Conservation (phyloP, 2,888 invertebrate genomes). For the Bombyx huttoni region DNA sequence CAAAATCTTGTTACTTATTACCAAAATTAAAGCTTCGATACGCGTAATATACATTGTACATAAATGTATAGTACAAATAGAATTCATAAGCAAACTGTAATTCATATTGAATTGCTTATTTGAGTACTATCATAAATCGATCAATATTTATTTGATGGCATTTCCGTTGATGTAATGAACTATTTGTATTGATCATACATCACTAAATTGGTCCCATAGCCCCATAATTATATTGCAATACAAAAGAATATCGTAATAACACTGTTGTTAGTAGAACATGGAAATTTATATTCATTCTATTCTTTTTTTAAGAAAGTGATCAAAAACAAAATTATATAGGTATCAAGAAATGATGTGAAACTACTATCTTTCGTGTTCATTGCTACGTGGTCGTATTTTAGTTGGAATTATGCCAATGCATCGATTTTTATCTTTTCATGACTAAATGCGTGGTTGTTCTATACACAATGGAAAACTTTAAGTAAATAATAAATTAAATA, state of each 20-base stretch:
- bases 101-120: too few species aligned
- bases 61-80: background rate
- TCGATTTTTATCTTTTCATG: background rate
- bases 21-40: background rate
- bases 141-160: background rate
- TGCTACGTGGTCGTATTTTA: too few species aligned
- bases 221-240: background rate
- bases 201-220: background rate
- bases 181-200: conserved; percentile 1
- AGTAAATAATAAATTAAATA: background rate
- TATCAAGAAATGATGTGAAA: too few species aligned
- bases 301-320: too few species aligned
- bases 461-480: background rate
- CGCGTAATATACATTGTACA: background rate
- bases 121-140: background rate
- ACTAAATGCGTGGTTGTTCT: background rate
- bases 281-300: too few species aligned
- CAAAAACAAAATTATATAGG: too few species aligned
- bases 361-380: too few species aligned
- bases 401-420: background rate
- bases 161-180: background rate
- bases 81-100: too few species aligned
- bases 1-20: background rate
- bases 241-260: background rate
- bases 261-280: background rate